Conservation (phyloP, 2,888 invertebrate genomes). For the Epistrophella euchroma region DNA sequence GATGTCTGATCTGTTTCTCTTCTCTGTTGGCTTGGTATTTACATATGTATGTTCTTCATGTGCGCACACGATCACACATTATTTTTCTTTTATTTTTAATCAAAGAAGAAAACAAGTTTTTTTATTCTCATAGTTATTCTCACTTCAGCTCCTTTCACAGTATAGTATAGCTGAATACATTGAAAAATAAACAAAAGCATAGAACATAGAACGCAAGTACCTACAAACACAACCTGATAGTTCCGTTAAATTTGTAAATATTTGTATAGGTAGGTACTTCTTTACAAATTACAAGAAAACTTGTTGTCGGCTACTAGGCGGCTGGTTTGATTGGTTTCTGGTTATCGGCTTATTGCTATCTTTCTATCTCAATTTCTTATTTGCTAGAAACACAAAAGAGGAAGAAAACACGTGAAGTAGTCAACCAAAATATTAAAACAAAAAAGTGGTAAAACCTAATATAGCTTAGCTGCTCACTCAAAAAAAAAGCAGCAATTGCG, state of each 20-base stretch:
- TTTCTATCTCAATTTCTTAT: not conserved
- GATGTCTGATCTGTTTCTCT: not conserved
- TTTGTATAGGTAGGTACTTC: not conserved
- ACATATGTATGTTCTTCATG: not conserved
- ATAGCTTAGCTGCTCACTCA: conserved; percentile 14
- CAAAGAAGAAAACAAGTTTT: conserved; percentile 21
- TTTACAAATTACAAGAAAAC: not conserved
- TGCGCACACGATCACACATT: not conserved
- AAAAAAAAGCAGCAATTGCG: not conserved
- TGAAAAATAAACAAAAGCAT: not conserved
- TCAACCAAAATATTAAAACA: not conserved
- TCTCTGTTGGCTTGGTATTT: not conserved
- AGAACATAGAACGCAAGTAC: not conserved
- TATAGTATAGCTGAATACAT: not conserved
- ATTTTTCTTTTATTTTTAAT: not conserved
- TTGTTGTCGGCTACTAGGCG: not conserved
- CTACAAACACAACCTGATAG: not conserved
- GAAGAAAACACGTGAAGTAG: not conserved
- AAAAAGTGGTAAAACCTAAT: not conserved
- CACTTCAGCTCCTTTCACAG: not conserved
- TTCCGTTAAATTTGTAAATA: conserved; percentile 15
- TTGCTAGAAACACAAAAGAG: not conserved
- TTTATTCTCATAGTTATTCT: not conserved
- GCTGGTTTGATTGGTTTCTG: not conserved
- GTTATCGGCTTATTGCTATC: not conserved